phyloP scores from a whole-genome alignment of 1,140 invertebrate genomes.

The Drosophila mauritiana region DNA sequence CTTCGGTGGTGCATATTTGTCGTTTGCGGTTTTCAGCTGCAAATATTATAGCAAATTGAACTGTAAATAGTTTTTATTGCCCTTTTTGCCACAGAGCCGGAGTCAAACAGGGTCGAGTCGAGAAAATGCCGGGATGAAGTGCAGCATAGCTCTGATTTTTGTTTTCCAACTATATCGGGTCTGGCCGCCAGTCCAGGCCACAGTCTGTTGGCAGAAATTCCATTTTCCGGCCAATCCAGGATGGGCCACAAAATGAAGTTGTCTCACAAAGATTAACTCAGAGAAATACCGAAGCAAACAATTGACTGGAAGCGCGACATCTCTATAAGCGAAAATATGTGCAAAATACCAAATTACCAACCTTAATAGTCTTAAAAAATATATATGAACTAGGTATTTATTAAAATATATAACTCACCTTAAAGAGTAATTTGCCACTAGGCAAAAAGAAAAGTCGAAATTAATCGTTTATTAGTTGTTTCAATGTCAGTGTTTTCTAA shows the following conservation, averaged over 20 bases:
- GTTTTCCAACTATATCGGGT: slow-evolving; percentile 28
- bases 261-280: slow-evolving; percentile 57
- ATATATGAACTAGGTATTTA: too few relatives aligned
- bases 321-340: not conserved
- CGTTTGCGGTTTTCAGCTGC: slow-evolving; percentile 71
- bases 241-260: slow-evolving; percentile 61
- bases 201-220: slow-evolving; percentile 15
- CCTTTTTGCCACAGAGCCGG: slow-evolving; percentile 50
- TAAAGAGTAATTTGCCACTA: too few relatives aligned
- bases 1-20: slow-evolving; percentile 68
- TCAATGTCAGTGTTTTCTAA: not conserved
- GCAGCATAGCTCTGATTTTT: slow-evolving; percentile 58
- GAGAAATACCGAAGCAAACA: slow-evolving; percentile 36
- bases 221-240: slow-evolving; percentile 5
- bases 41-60: slow-evolving; percentile 82
- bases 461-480: too few relatives aligned
- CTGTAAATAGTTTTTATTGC: slow-evolving; percentile 81
- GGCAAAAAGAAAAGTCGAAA: too few relatives aligned
- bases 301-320: not conserved
- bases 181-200: not conserved
- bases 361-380: not conserved
- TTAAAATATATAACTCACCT: too few relatives aligned
- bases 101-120: slow-evolving; percentile 18
- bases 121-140: slow-evolving; percentile 34
- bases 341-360: too few relatives aligned